Base-by-base conservation (phyloP, 92 coral and sea anemone species). In the Epizoanthus stellaris region DNA sequence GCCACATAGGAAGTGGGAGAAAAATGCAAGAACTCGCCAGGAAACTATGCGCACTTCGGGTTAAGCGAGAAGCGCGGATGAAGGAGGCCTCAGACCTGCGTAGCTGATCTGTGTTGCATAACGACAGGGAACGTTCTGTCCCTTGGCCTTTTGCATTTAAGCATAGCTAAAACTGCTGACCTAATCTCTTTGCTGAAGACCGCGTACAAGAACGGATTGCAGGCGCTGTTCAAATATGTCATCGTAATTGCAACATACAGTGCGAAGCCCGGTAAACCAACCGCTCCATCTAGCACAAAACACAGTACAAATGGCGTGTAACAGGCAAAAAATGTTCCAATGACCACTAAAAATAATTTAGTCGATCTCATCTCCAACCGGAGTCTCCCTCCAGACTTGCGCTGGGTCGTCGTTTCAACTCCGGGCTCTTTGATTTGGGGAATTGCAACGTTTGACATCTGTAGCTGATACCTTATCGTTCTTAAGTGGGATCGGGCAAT, bases 221-320 rank as follows among this genome's bases (percentile, higher is more conserved):
- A 80, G 1, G 95, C 91, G 34, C 98, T 94, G 84, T 94, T 94
- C n/a, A 88, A 79, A 80, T 94, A 94, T 0, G 91, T 86, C 53
- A 94, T 73, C 9, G 85, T 75, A 9, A 91, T 90, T 16, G 93
- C 67, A 0, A 90, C 65, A 65, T 94, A 84, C 10, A 88, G 67
- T 64, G 60, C 19, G 49, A 81, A 56, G 2, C 65, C 86, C 2
- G 89, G 68, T 8, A 94, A 82, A 16, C 56, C 62, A 0, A 76
- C 43, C 1, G 88, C 65, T 39, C 90, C 87, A 70, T 94, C 93
- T 4, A 87, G 39, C 47, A 87, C 11, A 6, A 91, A 70, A 65
- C 84, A 76, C 9, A 88, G 80, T n/a, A 87, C 76, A 52, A 94
- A 94, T 8, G 98, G 98, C 45, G 98, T 87, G 93, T 94, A 94